A percentile compares a stretch with the other conserved stretches of the same genome.
These are phyloP conservation scores for Athalia circularis DNA, from an alignment of 2,888 invertebrate genomes.

Conservation along the genomic window DNA sequence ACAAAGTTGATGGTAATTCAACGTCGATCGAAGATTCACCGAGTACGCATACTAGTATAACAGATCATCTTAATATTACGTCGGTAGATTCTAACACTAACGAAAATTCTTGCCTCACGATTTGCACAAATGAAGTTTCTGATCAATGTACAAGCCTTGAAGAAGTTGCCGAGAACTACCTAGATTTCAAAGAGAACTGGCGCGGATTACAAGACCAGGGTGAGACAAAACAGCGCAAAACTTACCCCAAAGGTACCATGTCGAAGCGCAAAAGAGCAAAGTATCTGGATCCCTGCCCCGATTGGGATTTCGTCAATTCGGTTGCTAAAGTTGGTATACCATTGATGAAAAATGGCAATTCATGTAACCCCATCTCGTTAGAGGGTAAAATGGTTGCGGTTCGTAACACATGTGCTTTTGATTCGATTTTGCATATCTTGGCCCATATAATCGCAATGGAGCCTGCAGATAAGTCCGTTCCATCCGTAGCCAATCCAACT, in stretches of 20 bases:
- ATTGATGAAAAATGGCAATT: constrained; percentile 12
- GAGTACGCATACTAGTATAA: background rate
- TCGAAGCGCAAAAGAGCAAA: constrained; percentile 1
- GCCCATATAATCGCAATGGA: background rate
- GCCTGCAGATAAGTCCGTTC: background rate
- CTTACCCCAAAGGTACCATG: background rate
- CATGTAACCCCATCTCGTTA: background rate
- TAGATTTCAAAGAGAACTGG: constrained; percentile 14
- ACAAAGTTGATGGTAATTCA: background rate
- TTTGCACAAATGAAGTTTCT: background rate
- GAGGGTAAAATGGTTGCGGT: background rate
- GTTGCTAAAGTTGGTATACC: constrained; percentile 11
- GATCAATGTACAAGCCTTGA: background rate
- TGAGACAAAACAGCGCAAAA: constrained; percentile 1
- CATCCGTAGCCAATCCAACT: background rate
- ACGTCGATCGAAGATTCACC: background rate
- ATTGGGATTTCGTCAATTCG: constrained; percentile 1
- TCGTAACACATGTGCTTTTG: background rate
- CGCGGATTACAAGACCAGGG: background rate
- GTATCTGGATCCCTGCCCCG: constrained; percentile 6
- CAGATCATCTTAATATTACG: background rate
- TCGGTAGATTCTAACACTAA: background rate
- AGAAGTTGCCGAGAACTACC: background rate
- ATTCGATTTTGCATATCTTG: constrained; percentile 1
- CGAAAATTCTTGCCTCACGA: background rate